Conservation (phyloP, 2,888 invertebrate genomes). For the Scrobipalpa costella region DNA sequence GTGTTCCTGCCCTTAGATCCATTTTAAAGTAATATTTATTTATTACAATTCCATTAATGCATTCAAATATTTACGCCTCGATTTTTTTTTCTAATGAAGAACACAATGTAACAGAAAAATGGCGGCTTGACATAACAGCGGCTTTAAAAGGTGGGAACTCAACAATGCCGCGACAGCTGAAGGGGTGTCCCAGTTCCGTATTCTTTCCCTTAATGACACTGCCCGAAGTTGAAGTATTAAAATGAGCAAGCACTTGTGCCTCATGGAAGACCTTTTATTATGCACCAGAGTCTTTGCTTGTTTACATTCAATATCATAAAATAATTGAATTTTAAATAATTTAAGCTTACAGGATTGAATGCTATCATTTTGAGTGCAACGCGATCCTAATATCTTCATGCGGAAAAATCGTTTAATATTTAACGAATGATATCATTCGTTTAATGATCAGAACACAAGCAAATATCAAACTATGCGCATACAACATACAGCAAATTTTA, state of each 20-base stretch:
- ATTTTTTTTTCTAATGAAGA: not conserved
- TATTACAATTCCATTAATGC: no score
- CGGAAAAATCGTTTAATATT: no score
- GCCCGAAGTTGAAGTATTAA: conserved; percentile 74
- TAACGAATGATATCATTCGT: no score
- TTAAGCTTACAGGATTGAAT: no score
- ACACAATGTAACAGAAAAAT: not conserved
- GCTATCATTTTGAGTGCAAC: no score
- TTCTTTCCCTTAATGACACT: conserved; percentile 74
- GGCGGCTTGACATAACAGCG: conserved; percentile 2
- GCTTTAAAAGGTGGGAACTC: conserved; percentile 18
- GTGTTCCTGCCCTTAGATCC: no score
- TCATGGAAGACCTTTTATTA: conserved; percentile 35
- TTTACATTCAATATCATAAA: not conserved
- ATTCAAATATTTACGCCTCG: not conserved
- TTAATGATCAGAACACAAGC: no score
- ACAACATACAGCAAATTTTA: no score
- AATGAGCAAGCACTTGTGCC: conserved; percentile 79
- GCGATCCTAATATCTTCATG: no score
- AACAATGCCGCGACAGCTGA: conserved; percentile 21
- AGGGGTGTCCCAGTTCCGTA: conserved; percentile 40
- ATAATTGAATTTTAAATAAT: not conserved
- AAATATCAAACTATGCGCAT: no score
- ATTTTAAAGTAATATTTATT: no score
- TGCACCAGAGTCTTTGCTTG: not conserved